Evolutionary conservation across 2,113 vertebrate genomes (phyloP).

Genomic region (Gobiocypris rarus): DNA sequence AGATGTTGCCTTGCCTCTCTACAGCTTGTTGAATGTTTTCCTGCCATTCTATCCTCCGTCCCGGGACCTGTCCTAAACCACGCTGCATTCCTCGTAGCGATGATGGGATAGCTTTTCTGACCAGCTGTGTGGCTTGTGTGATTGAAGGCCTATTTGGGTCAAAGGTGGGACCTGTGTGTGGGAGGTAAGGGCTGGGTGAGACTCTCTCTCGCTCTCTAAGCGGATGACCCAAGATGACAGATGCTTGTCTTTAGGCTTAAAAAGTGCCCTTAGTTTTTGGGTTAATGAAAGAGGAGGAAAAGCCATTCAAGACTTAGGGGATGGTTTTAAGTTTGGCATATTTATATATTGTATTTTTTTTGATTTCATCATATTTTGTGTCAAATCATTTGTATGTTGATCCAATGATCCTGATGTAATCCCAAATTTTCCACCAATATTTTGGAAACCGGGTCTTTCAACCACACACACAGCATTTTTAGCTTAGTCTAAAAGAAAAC

Average conservation of each 20-base stretch:
- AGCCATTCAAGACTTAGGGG: not conserved
- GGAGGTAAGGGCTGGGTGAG: not conserved
- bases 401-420: not conserved
- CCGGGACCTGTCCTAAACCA: slow-evolving; percentile 31
- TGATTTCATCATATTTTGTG: not conserved
- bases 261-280: slow-evolving; percentile 48
- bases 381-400: not conserved
- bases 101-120: slow-evolving; percentile 47
- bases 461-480: not conserved
- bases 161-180: slow-evolving; percentile 2
- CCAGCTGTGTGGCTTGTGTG: slow-evolving; percentile 39
- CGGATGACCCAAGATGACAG: slow-evolving; percentile 68
- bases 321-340: too few relatives aligned
- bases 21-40: slow-evolving; percentile 13
- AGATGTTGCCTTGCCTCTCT: slow-evolving; percentile 21
- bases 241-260: slow-evolving; percentile 71
- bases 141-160: slow-evolving; percentile 25
- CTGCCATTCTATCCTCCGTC: slow-evolving; percentile 15
- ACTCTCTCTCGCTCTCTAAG: slow-evolving; percentile 53
- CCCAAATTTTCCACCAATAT: not conserved
- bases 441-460: not conserved
- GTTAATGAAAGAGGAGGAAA: not conserved
- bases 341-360: too few relatives aligned
- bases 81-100: slow-evolving; percentile 32
- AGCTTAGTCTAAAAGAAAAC: not conserved